Percentiles rank a stretch among this genome's conserved stretches.
Conservation (phyloP, 1,140 invertebrate genomes). For the Eriocheir sinensis region DNA sequence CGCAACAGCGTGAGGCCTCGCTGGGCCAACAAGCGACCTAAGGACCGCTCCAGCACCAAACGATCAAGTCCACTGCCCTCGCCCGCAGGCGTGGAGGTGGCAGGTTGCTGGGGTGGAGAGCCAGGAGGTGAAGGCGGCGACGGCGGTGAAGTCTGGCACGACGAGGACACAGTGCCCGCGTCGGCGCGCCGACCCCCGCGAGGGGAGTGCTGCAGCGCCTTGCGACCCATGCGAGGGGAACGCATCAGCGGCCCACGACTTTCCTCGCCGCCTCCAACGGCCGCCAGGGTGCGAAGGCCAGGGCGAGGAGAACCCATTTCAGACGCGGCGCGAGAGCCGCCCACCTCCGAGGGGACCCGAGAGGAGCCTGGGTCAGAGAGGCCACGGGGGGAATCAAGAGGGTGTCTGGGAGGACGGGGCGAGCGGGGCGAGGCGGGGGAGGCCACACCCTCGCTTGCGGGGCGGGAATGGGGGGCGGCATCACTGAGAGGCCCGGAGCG, state of each 20-base stretch:
- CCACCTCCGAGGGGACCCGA: conserved; percentile 55
- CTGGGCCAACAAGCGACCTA: conserved; percentile 83
- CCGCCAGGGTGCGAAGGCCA: conserved; percentile 56
- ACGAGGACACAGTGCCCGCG: conserved; percentile 69
- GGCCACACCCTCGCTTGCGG: conserved; percentile 47
- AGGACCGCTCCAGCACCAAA: conserved; percentile 85
- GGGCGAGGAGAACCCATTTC: conserved; percentile 70
- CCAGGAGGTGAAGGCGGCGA: conserved; percentile 74
- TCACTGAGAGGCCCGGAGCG: conserved; percentile 39
- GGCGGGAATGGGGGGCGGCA: conserved; percentile 46
- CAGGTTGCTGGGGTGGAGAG: conserved; percentile 59
- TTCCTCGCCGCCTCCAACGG: conserved; percentile 51
- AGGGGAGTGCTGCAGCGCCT: conserved; percentile 81
- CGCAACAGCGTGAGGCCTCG: conserved; percentile 81
- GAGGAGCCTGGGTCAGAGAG: conserved; percentile 60
- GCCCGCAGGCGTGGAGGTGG: conserved; percentile 70
- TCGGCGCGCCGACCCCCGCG: conserved; percentile 80
- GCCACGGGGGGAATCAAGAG: conserved; percentile 50
- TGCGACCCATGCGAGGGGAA: conserved; percentile 85
- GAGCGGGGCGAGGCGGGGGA: conserved; percentile 65
- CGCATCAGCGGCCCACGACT: conserved; percentile 80
- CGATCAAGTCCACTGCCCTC: conserved; percentile 81
- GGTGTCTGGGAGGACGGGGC: conserved; percentile 56
- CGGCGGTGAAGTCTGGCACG: conserved; percentile 71
- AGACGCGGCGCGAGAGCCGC: conserved; percentile 49